phyloP scores from a whole-genome alignment of 37 sponge, comb jelly and placozoan species.

The Trichoplax adhaerens region DNA sequence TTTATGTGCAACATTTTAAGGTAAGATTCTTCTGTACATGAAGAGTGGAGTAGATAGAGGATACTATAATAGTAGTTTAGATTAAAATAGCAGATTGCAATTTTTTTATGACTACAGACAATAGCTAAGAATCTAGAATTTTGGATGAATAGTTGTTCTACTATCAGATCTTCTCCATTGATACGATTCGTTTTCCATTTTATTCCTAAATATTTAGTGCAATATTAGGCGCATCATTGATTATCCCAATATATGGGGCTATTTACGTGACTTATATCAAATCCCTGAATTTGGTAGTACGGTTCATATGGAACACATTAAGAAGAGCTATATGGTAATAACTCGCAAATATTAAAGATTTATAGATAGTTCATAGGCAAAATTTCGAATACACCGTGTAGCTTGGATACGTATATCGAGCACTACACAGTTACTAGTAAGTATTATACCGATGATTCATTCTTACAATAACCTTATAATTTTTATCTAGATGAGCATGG shows the following conservation, averaged over 20 bases:
- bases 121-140: no score
- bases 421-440: no score
- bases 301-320: constrained; percentile 51
- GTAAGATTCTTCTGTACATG: constrained; percentile 2
- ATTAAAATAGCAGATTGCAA: no score
- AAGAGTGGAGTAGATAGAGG: neutral
- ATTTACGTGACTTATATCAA: constrained; percentile 77
- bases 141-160: no score
- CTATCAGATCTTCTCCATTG: no score
- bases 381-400: neutral
- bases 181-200: neutral
- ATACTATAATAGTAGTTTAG: neutral
- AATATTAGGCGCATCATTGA: constrained; percentile 76
- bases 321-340: constrained; percentile 63
- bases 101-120: no score
- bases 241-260: constrained; percentile 77
- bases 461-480: no score
- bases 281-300: constrained; percentile 63
- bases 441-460: no score
- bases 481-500: no score
- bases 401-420: neutral
- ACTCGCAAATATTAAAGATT: neutral
- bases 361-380: neutral
- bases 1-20: constrained; percentile 86
- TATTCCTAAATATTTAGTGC: constrained; percentile 27